Evolutionary conservation across 2,888 invertebrate genomes (phyloP).

Genomic region (Machimus atricapillus): DNA sequence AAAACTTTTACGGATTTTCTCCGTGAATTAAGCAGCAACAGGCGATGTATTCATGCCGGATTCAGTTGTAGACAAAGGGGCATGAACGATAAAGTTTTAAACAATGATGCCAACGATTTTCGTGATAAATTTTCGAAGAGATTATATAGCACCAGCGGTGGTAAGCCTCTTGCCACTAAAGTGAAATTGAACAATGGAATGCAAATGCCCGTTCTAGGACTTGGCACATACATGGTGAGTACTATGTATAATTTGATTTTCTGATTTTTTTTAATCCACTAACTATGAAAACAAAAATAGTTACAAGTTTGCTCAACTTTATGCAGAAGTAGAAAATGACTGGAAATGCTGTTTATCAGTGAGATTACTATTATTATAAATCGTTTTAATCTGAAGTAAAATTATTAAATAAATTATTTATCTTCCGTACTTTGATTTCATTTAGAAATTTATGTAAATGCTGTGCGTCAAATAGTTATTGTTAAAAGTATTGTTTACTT

Average conservation of each 20-base stretch:
- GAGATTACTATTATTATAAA: no score
- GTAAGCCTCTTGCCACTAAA: conserved; percentile 50
- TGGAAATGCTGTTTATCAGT: not conserved
- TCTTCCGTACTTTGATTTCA: not conserved
- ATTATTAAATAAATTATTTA: not conserved
- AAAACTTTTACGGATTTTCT: not conserved
- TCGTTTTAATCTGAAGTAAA: not conserved
- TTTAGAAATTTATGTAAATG: not conserved
- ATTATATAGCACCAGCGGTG: not conserved
- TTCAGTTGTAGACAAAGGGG: not conserved
- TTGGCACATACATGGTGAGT: conserved; percentile 71
- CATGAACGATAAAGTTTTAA: not conserved
- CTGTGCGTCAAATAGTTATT: not conserved
- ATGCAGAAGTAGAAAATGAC: not conserved
- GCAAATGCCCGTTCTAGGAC: conserved; percentile 68
- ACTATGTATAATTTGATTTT: no score
- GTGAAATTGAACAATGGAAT: conserved; percentile 67
- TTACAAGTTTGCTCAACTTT: no score
- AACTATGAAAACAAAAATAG: no score
- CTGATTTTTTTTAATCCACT: no score
- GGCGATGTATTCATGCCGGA: not conserved
- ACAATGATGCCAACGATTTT: not conserved
- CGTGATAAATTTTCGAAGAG: not conserved
- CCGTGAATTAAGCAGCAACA: not conserved
- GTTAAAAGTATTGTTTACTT: not conserved